Evolutionary conservation across 2,113 vertebrate species (phyloP), one percentile per base, ranked within the genome.

Genomic region (Lucifuga dentata): DNA sequence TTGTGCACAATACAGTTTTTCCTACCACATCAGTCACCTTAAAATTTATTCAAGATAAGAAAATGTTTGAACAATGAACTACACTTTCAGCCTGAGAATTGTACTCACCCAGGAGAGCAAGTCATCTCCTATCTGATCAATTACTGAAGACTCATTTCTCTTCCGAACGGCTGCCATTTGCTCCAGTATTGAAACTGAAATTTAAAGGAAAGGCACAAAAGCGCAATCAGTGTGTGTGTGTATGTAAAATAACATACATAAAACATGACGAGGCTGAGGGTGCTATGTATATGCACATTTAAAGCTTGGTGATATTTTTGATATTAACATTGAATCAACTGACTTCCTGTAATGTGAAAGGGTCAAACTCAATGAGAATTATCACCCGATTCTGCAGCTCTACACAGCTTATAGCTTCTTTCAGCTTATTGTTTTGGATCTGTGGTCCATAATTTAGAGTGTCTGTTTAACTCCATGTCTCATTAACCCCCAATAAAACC

Each of bases 61-160:
- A 68, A 66, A 80, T 63, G 58, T 70, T 69, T 81, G 23, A 82
- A 65, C 74, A 26, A 41, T 57, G 46, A 75, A 78, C 81, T 57
- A 79, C 55, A 78, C 78, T 85, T 78, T 81, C 63, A 66, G 33
- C 38, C 21, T 20, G 52, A 71, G 46, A 87, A 77, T 53, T 75
- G 65, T 78, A 88, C 93, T 95, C 93, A 99, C 98, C 97, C 97
- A 98, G 63, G 90, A 94, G 63, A 99, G 92, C 88, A 99, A 86
- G 86, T 99, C 95, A 15, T 99, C 97, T 73, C 98, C 98, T 73
- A 98, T 98, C 45, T 96, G 93, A 88, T 95, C 96, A 80, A 98
- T 95, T 65, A 98, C 96, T 5, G 95, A 95, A 1, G 94, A 95
- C 76, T 98, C 97, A 2, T 97, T 96, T 88, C 95, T 95, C 72